A percentile compares a stretch with the other conserved stretches of the same genome.
phyloP scores from a whole-genome alignment of 2,888 invertebrate genomes.

The Eupeodes luniger region DNA sequence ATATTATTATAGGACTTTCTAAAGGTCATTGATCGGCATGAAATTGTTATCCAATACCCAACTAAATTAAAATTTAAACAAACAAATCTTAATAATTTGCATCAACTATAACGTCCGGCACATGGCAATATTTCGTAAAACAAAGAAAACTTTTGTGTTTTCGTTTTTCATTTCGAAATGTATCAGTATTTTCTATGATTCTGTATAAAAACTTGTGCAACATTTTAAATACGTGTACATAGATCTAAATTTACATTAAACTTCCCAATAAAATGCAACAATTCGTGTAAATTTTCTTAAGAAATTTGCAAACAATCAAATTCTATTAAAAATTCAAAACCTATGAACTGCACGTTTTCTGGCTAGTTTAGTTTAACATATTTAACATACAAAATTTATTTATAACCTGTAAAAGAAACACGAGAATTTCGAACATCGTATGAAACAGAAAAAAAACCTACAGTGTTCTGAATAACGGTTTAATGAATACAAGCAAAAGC shows the following conservation, averaged over 20 bases:
- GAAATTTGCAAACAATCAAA: conserved; percentile 38
- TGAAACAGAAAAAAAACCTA: background rate
- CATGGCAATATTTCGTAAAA: background rate
- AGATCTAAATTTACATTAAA: conserved; percentile 13
- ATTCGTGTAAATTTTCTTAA: conserved; percentile 15
- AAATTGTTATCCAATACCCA: no score
- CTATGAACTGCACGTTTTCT: conserved; percentile 14
- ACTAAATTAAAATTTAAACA: no score
- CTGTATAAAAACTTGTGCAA: background rate
- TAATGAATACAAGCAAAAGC: background rate
- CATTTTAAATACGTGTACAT: background rate
- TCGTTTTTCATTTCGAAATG: background rate
- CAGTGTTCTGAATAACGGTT: background rate
- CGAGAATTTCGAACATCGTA: background rate
- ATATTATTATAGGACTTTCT: no score
- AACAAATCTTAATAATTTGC: no score
- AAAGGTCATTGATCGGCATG: no score
- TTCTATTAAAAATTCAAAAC: conserved; percentile 6
- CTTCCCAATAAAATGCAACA: conserved; percentile 15
- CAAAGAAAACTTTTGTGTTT: background rate
- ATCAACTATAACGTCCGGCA: conserved; percentile 5
- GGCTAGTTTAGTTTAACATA: background rate
- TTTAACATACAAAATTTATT: no score
- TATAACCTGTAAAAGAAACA: background rate
- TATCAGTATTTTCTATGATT: background rate